Evolutionary conservation across 2,797 vertebrate species (phyloP).

Genomic region (Peromyscus attwateri): DNA sequence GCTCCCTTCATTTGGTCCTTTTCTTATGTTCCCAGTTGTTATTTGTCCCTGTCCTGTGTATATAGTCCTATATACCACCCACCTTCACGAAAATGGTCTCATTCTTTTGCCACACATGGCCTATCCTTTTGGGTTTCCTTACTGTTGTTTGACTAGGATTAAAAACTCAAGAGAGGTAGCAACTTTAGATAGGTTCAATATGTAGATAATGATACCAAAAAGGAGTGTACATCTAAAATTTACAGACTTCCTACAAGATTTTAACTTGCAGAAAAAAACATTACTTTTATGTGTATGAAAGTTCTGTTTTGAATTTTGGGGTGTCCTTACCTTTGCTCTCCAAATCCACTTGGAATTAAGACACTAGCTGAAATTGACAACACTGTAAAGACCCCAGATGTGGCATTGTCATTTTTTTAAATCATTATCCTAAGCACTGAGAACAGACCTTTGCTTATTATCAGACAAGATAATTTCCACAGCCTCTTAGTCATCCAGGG

Average conservation of each 20-base stretch:
- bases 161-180: neutral
- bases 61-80: neutral
- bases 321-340: constrained; percentile 1
- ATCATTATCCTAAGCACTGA: neutral
- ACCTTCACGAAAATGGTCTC: neutral
- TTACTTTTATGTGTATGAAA: neutral
- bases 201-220: constrained; percentile 3
- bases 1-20: neutral
- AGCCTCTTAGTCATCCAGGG: neutral
- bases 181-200: neutral
- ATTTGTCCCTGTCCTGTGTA: neutral
- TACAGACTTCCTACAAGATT: neutral
- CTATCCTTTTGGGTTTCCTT: neutral
- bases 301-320: constrained; percentile 35
- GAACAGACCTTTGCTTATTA: neutral
- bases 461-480: neutral
- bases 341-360: constrained; percentile 23
- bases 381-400: neutral
- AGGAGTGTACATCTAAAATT: neutral
- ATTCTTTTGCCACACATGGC: neutral
- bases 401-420: neutral
- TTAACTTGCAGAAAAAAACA: neutral
- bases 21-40: neutral
- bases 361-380: neutral
- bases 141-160: constrained; percentile 6